These are phyloP conservation scores for Drosophila biarmipes DNA, from an alignment of 1,140 invertebrate species.

Conservation along the genomic window DNA sequence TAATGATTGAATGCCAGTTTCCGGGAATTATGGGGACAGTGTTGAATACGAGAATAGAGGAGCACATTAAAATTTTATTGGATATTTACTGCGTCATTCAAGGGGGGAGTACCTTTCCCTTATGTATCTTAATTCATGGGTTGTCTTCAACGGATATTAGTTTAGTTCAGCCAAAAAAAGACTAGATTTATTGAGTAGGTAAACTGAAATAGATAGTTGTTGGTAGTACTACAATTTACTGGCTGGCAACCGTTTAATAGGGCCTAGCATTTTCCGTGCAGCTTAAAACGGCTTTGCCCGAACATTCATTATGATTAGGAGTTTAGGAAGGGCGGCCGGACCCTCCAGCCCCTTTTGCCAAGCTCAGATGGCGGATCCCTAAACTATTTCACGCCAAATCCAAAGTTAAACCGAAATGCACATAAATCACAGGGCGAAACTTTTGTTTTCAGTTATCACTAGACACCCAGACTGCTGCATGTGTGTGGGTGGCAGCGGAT, in stretches of 20 bases:
- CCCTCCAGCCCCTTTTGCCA: background rate
- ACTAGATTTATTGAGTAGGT: no score
- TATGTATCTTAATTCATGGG: background rate
- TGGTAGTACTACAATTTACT: background rate
- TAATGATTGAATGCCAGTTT: conserved; percentile 24
- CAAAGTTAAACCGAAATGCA: conserved; percentile 75
- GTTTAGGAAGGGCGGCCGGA: conserved; percentile 54
- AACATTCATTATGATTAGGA: conserved; percentile 76
- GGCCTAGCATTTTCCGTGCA: background rate
- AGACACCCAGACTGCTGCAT: conserved; percentile 47
- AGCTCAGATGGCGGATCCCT: conserved; percentile 16
- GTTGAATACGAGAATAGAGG: conserved; percentile 16
- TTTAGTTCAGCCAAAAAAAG: no score
- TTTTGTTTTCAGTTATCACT: conserved; percentile 77
- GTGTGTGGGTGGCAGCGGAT: conserved; percentile 3
- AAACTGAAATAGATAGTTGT: no score
- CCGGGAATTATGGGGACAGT: background rate
- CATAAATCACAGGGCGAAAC: conserved; percentile 76
- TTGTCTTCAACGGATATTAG: no score
- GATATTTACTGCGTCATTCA: background rate
- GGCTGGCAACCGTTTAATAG: background rate
- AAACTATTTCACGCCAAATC: conserved; percentile 73
- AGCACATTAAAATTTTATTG: background rate
- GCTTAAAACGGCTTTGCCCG: conserved; percentile 22
- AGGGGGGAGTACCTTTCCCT: background rate